Evolutionary conservation across 2,113 vertebrate species (phyloP).

Genomic region (Hemicordylus capensis): DNA sequence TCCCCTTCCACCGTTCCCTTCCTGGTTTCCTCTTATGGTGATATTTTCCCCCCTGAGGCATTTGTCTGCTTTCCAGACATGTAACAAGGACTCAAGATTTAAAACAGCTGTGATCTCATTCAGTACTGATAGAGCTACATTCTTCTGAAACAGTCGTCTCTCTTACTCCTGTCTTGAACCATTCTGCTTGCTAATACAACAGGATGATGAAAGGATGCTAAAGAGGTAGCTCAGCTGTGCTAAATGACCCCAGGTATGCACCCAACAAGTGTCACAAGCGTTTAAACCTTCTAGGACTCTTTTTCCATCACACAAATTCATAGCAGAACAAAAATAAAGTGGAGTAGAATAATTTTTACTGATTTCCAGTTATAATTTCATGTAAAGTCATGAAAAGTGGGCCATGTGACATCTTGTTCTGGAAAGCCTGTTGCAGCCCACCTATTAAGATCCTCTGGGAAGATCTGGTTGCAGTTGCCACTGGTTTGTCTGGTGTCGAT

Average conservation of each 20-base stretch:
- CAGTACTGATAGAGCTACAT: slow-evolving; percentile 29
- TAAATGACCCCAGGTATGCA: background rate
- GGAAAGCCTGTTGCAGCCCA: too few species aligned
- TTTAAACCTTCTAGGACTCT: background rate
- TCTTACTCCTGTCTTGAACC: background rate
- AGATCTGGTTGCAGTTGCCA: too few species aligned
- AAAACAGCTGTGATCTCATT: slow-evolving; percentile 60
- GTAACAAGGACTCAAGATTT: slow-evolving; percentile 42
- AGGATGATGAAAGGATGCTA: background rate
- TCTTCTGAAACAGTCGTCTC: background rate
- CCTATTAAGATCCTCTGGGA: too few species aligned
- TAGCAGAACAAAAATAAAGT: background rate
- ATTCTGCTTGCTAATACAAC: background rate
- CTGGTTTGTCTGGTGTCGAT: too few species aligned
- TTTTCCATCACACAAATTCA: background rate
- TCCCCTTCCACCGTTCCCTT: slow-evolving; percentile 21
- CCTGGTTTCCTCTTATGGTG: slow-evolving; percentile 44
- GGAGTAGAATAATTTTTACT: background rate
- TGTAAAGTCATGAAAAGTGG: background rate
- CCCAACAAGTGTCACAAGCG: background rate
- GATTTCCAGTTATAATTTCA: background rate
- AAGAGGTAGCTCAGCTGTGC: background rate
- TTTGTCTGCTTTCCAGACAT: slow-evolving; percentile 61
- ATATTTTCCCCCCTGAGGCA: slow-evolving; percentile 5
- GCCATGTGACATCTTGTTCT: background rate